Evolutionary conservation across 2,113 vertebrate species (phyloP).

Genomic region (Fulmarus glacialis): DNA sequence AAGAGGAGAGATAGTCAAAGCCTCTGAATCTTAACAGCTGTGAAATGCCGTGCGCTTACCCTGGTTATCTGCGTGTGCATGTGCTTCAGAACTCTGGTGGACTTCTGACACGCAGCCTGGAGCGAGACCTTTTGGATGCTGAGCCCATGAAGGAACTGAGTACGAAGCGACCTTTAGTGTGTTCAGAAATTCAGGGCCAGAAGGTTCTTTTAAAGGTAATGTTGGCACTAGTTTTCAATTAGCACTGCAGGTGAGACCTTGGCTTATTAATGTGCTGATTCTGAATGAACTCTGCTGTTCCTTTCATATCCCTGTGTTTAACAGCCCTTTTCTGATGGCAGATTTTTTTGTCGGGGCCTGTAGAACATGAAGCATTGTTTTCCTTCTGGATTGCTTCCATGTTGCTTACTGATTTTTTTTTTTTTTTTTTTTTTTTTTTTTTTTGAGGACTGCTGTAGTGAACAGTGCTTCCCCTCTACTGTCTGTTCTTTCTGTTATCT

Average conservation of each 20-base stretch:
- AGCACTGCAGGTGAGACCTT: not conserved
- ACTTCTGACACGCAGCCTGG: slow-evolving; percentile 78
- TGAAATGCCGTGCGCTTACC: not conserved
- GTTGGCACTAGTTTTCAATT: not conserved
- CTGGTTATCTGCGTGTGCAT: not conserved
- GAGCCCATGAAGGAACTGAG: slow-evolving; percentile 83
- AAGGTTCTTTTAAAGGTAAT: slow-evolving; percentile 83
- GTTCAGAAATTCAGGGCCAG: slow-evolving; percentile 76
- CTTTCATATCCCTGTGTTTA: not conserved
- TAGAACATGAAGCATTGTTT: not conserved
- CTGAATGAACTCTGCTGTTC: not conserved
- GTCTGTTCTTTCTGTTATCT: not conserved
- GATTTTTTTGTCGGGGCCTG: not conserved
- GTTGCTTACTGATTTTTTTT: not conserved
- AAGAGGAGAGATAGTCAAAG: not conserved
- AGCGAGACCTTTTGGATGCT: slow-evolving; percentile 81
- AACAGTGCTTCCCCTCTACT: not conserved
- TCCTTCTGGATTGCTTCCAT: not conserved
- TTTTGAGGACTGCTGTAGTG: not conserved
- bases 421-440: not conserved
- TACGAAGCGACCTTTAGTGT: slow-evolving; percentile 76
- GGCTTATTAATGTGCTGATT: not conserved
- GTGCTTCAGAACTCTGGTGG: slow-evolving; percentile 79
- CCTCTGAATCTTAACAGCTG: not conserved
- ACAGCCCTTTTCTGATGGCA: not conserved